phyloP scores from a whole-genome alignment of 2,113 vertebrate species.

The Mohoua ochrocephala region DNA sequence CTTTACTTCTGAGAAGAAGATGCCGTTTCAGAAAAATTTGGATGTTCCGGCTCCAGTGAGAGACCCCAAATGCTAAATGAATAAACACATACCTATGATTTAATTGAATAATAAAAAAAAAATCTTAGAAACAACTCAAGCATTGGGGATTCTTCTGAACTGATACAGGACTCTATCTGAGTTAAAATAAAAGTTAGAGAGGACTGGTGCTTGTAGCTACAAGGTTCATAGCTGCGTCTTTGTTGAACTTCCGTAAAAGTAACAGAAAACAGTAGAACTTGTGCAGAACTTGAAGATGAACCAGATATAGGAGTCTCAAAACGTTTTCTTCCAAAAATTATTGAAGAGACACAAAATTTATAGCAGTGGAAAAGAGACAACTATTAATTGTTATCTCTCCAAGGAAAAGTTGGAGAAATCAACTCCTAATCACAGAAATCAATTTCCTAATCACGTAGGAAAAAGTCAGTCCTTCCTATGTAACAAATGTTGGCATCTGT shows the following conservation, averaged over 20 bases:
- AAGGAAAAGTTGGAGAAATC: neutral
- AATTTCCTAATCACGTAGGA: rapidly evolving
- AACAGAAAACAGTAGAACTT: neutral
- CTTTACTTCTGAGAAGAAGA: neutral
- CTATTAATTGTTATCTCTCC: neutral
- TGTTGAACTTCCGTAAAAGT: neutral
- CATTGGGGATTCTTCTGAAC: neutral
- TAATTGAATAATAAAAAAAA: neutral
- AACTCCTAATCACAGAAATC: too few species aligned
- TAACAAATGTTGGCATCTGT: neutral
- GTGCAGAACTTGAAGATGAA: neutral
- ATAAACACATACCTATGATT: neutral
- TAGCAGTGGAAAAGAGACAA: neutral
- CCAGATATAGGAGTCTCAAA: neutral
- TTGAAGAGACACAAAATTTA: neutral
- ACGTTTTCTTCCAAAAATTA: neutral
- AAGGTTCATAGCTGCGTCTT: neutral
- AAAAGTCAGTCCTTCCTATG: neutral
- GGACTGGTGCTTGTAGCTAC: neutral
- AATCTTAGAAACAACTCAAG: neutral
- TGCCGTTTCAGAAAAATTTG: neutral
- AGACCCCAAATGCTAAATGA: neutral
- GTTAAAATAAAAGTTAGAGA: neutral
- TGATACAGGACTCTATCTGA: neutral
- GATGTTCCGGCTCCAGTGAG: neutral